Conservation (phyloP, 92 coral and sea anemone species). For the Heliopora coerulea region DNA sequence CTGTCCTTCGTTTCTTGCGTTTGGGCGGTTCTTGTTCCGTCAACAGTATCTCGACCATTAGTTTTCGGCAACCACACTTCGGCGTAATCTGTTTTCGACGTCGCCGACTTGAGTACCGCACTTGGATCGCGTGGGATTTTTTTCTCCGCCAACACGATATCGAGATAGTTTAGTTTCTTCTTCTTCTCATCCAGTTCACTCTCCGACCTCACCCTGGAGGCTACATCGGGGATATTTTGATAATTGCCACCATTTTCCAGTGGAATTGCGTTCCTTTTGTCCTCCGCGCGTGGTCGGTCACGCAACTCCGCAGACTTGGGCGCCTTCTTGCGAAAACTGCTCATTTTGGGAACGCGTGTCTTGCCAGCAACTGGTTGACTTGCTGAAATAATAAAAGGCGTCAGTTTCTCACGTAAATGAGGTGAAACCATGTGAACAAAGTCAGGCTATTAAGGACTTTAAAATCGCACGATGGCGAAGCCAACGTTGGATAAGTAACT, state of each 20-base stretch:
- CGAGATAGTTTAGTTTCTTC: conserved; percentile 39
- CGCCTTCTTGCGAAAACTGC: conserved; percentile 77
- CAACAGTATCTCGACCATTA: background rate
- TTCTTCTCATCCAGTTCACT: conserved; percentile 28
- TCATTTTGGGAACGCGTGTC: conserved; percentile 58
- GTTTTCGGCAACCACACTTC: conserved; percentile 70
- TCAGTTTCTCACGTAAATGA: too few relatives aligned
- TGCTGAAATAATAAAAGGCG: conserved; percentile 11
- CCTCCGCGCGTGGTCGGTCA: conserved; percentile 2
- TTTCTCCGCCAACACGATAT: conserved; percentile 66
- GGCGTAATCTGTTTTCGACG: conserved; percentile 72
- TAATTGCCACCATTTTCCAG: conserved; percentile 32
- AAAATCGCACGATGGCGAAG: too few relatives aligned
- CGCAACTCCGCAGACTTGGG: background rate
- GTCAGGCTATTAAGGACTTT: too few relatives aligned
- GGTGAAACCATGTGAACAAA: too few relatives aligned
- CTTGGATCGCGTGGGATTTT: conserved; percentile 31
- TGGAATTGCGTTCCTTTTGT: conserved; percentile 28
- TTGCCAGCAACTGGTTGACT: conserved; percentile 39
- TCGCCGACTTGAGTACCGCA: background rate
- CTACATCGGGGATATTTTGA: background rate
- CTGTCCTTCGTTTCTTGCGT: background rate
- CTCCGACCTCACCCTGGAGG: conserved; percentile 21
- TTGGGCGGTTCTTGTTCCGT: background rate
- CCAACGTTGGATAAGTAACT: too few relatives aligned